phyloP scores from a whole-genome alignment of 2,888 invertebrate genomes.

The Epirrhoe alternata region DNA sequence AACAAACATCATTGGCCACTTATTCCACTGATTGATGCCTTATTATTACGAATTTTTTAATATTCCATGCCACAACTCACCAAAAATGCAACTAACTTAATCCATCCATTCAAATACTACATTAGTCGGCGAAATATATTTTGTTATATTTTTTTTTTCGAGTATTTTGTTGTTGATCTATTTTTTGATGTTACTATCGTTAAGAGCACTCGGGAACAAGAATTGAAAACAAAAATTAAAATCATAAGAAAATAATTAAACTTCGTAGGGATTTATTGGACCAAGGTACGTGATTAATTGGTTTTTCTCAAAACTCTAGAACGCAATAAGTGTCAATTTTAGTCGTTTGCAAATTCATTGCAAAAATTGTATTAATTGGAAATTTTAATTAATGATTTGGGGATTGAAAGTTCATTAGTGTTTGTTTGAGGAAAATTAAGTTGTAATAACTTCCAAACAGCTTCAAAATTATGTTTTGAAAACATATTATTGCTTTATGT shows the following conservation, averaged over 20 bases:
- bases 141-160: too few species aligned
- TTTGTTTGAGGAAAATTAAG: slow-evolving; percentile 22
- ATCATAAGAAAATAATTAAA: slow-evolving; percentile 86
- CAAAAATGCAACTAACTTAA: too few species aligned
- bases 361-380: slow-evolving; percentile 69
- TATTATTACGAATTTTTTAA: too few species aligned
- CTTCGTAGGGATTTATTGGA: slow-evolving; percentile 84
- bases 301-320: slow-evolving; percentile 71
- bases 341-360: slow-evolving; percentile 66
- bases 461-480: background rate
- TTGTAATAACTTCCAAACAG: slow-evolving; percentile 1
- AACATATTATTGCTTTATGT: background rate
- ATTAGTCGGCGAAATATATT: too few species aligned
- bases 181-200: too few species aligned
- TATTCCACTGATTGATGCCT: too few species aligned
- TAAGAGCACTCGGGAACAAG: slow-evolving; percentile 8
- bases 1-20: too few species aligned
- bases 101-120: too few species aligned
- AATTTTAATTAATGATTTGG: slow-evolving; percentile 63
- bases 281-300: slow-evolving; percentile 83
- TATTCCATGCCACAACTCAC: too few species aligned
- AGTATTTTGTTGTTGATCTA: too few species aligned
- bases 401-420: slow-evolving; percentile 36
- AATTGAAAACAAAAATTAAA: slow-evolving; percentile 75
- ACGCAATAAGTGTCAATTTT: slow-evolving; percentile 85